Evolutionary conservation across 2,797 vertebrate genomes (phyloP), one percentile per base, ranked within the genome.

Genomic region (Microcaecilia unicolor): DNA sequence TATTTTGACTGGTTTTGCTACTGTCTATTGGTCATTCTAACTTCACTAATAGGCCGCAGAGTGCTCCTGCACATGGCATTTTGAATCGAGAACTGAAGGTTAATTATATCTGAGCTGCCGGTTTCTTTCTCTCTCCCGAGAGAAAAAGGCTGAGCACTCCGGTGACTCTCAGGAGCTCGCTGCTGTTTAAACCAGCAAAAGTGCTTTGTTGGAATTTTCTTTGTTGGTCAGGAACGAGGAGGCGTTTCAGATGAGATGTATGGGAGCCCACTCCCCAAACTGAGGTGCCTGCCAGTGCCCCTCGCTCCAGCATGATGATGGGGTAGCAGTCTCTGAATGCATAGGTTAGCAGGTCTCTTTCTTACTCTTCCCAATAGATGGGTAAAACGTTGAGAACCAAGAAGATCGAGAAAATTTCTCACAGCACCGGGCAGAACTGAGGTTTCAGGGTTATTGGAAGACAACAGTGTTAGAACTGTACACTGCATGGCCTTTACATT

Each of bases 71-170:
- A 80, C 31, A 70, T 81, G 83, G 82, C 78, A 65, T 77, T 81
- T 84, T 83, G 76, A 85, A 84, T 72, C 72, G 80, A 84, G 81
- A 88, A 90, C 82, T 85, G 86, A 93, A 91, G 90, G 89, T 91
- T 93, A 96, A 93, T 96, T 94, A 91, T 89, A 86, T 90, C 80
- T 85, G 80, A 87, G 83, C 84, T 84, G 77, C 77, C 87, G 81
- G 76, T 85, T 82, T 75, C 58, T 70, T 75, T 76, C 80, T 83
- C 51, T 76, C 80, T 83, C 79, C 63, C 70, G n/a, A 74, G 74
- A 66, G 78, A 82, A 86, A 78, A n/a, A n/a, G n/a, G 58, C 72
- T 74, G 72, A 85, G 83, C 74, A 74, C 78, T 80, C 71, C 72
- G 61, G 66, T 58, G 62, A 53, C 32, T 80, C 76, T 78, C 77